Base-by-base conservation (phyloP, 2,797 vertebrate species). In the Hemibagrus guttatus region DNA sequence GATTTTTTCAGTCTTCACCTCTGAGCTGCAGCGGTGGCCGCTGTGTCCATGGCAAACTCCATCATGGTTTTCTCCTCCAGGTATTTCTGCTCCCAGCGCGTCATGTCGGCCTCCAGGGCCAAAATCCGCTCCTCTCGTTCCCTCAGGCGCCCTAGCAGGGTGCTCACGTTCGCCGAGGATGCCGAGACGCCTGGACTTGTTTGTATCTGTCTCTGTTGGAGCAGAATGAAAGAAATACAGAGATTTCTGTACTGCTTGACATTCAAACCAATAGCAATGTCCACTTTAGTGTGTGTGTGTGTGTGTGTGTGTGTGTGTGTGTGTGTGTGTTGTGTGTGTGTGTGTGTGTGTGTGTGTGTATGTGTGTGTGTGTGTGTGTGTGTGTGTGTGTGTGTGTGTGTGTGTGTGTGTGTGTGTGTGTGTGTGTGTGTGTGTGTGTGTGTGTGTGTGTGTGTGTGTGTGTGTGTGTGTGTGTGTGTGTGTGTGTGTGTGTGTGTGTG, bases 1-100 rank as follows among this genome's bases (percentile, higher is more conserved):
- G 26, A 46, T 64, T 56, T 1, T 39, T 19, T 3, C 3, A 23
- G 7, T 46, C 72, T 80, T 26, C 91, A 96, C 5, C 98, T 96
- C 92, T 99, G 98, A 3, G 98, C 97, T 0, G 98, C 98, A 0
- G 98, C 98, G 0, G 98, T 98, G 74, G 98, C 98, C 0, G 98
- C 98, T 0, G 97, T 97, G 0, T 99, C 98, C 98, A 99, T 98
- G 63, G 97, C 98, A 1, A 99, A 99, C 94, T 99, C 97, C 88
- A 97, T 95, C 97, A 99, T 99, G 92, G 98, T 98, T 91, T 97
- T 97, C 89, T 99, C 98, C 93, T 99, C 98, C 91, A 99, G 91
- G 87, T 98, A 99, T 89, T 99, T 99, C 89, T 99, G 98, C 91
- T 99, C 98, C 98, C 98, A 99, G 93, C 97, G 97, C 81, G 96